These are phyloP conservation scores for Protodeltote pygarga DNA, from an alignment of 2,888 invertebrate genomes.

Conservation along the genomic window DNA sequence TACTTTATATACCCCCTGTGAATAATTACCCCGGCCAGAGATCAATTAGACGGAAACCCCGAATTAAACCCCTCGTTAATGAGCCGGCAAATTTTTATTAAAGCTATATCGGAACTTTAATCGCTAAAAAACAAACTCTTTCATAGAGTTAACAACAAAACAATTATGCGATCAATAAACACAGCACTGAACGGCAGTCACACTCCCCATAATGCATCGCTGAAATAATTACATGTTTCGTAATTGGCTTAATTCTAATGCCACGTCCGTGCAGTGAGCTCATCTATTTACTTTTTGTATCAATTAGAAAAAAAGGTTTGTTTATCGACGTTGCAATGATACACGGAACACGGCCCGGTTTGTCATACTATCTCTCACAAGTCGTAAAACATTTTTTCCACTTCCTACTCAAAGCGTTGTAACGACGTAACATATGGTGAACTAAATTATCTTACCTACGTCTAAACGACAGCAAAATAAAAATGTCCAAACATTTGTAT, in stretches of 20 bases:
- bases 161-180: background rate
- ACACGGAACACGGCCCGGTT: conserved; percentile 68
- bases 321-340: conserved; percentile 63
- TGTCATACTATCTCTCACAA: conserved; percentile 80
- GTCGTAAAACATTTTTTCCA: conserved; percentile 84
- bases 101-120: conserved; percentile 49
- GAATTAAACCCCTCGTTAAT: conserved; percentile 77
- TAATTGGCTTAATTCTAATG: conserved; percentile 60
- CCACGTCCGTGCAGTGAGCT: conserved; percentile 53
- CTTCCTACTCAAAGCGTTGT: conserved; percentile 81
- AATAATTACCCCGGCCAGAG: conserved; percentile 83
- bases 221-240: conserved; percentile 27
- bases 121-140: conserved; percentile 32
- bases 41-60: conserved; percentile 82
- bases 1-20: conserved; percentile 85
- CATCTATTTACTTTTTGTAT: conserved; percentile 66
- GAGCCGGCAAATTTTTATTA: conserved; percentile 79
- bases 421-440: conserved; percentile 84
- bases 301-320: conserved; percentile 58
- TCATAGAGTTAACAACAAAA: conserved; percentile 1
- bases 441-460: conserved; percentile 86
- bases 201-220: conserved; percentile 6
- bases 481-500: conserved; percentile 87
- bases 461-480: conserved; percentile 85
- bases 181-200: background rate